Percentiles rank a stretch among this genome's conserved stretches.
phyloP scores from a whole-genome alignment of 2,113 vertebrate species.

The Mohoua ochrocephala region DNA sequence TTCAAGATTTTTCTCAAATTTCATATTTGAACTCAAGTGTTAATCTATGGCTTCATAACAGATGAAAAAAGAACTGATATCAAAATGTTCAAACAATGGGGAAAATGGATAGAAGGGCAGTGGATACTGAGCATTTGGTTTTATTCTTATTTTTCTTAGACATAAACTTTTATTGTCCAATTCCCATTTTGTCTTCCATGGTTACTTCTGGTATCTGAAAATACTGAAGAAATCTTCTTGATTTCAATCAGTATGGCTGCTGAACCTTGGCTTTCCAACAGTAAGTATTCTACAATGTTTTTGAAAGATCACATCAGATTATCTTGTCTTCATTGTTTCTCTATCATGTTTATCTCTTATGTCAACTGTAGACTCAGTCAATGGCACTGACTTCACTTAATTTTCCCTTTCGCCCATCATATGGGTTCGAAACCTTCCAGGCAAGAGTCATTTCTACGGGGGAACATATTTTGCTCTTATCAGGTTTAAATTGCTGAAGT shows the following conservation, averaged over 20 bases:
- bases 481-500: background rate
- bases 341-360: background rate
- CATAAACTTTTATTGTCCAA: background rate
- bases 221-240: background rate
- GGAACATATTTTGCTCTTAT: background rate
- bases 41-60: background rate
- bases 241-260: background rate
- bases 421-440: background rate
- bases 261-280: background rate
- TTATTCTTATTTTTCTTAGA: background rate
- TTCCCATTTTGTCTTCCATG: background rate
- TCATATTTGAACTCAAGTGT: background rate
- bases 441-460: background rate
- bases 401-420: background rate
- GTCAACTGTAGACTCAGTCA: background rate
- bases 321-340: background rate
- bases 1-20: background rate
- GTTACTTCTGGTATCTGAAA: background rate
- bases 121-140: background rate
- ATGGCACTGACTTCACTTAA: background rate
- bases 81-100: rapidly evolving
- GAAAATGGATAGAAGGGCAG: background rate
- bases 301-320: background rate
- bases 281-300: background rate
- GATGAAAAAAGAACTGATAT: background rate